Percentiles rank a stretch among this genome's conserved stretches.
Conservation (phyloP, 2,113 vertebrate genomes). For the Peromyscus californicus region DNA sequence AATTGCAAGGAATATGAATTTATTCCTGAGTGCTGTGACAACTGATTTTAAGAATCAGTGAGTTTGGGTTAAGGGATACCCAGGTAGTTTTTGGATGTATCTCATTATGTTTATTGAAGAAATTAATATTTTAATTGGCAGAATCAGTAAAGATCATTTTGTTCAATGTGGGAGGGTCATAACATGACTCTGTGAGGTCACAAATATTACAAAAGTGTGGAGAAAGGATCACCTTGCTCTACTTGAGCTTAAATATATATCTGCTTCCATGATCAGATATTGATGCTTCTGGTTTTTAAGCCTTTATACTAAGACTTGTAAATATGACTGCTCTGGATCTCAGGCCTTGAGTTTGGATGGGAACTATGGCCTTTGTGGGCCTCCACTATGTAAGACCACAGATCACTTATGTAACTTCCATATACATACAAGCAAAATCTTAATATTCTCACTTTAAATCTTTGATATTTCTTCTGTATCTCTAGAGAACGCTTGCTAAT, state of each 20-base stretch:
- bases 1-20: neutral
- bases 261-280: neutral
- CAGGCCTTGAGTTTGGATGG: neutral
- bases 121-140: neutral
- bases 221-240: neutral
- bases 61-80: neutral
- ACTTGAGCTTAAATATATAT: neutral
- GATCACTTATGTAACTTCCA: neutral
- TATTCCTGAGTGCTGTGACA: neutral
- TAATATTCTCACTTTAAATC: neutral
- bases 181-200: neutral
- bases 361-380: neutral
- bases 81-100: neutral
- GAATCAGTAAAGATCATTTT: neutral
- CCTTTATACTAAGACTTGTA: neutral
- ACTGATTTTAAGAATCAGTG: neutral
- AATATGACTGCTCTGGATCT: neutral
- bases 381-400: neutral
- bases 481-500: neutral
- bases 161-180: neutral
- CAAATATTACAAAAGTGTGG: neutral
- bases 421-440: neutral
- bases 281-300: neutral
- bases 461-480: neutral
- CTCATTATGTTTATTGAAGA: neutral